Evolutionary conservation across 2,888 invertebrate genomes (phyloP), one percentile per base, ranked within the genome.

Genomic region (Mallateleia sp.): DNA sequence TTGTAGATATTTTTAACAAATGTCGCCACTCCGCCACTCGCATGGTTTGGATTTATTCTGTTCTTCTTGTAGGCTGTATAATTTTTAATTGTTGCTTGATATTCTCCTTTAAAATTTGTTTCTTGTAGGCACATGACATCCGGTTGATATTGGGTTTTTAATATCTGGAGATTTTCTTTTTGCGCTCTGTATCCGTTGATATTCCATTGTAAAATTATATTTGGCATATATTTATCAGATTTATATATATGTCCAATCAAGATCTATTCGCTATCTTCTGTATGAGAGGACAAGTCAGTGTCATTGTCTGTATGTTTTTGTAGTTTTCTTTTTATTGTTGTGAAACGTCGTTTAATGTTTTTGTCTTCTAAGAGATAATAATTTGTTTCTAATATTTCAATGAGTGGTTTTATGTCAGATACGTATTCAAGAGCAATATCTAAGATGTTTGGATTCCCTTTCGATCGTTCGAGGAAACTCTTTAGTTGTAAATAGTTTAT

Each of bases 11-110:
- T 66, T 62, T 81, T 83, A 11, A 88, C 47, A 28, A 62, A 80
- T 7, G 78, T 89, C 15, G 77, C 71, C 11, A 89, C 87, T 14
- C 87, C 88, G 14, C 89, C 89, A 52, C 85, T 85, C n/a, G 87
- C 88, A 8, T 66, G 54, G 7, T 20, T n/a, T 45, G 18, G 14
- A 14, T 81, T 56, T 22, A 9, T 18, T 42, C 83, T 58, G 22
- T 84, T 88, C 77, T 79, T 88, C 1, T 24, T 25, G 22, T 34
- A 66, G 9, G 15, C 20, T 6, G 9, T 28, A 15, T 56, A 79
- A 38, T 72, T 66, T 66, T 45, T 79, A 0, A 66, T 38, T 14
- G 24, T 20, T 0, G 22, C 20, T 25, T 28, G 8, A 24, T 72
- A 28, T n/a, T 67, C 9, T 8, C 28, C n/a, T 69, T 69, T 85